A percentile compares a stretch with the other conserved stretches of the same genome.
Conservation (phyloP, 2,113 vertebrate species). For the Cromileptes altivelis region DNA sequence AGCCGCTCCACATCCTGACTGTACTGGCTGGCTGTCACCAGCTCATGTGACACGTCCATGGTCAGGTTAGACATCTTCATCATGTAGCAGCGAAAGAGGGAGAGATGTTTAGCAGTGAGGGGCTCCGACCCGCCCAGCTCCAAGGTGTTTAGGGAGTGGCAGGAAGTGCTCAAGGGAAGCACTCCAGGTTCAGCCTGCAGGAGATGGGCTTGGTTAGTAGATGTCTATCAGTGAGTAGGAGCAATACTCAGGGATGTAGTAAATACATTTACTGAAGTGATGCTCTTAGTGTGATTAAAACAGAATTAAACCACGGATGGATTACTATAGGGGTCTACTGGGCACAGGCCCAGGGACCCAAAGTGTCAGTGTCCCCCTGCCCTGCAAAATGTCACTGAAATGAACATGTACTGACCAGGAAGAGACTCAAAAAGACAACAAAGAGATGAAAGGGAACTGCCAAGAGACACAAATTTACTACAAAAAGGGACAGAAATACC, state of each 20-base stretch:
- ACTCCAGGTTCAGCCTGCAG: background rate
- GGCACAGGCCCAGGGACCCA: no score
- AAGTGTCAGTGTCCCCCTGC: no score
- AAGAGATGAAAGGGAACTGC: no score
- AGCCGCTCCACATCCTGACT: rapidly evolving
- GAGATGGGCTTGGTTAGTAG: background rate
- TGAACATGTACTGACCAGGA: no score
- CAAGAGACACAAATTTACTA: no score
- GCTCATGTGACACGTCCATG: rapidly evolving
- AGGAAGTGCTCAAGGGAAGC: background rate
- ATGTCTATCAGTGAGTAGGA: background rate
- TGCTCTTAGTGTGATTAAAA: background rate
- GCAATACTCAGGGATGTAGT: background rate
- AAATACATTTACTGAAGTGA: background rate
- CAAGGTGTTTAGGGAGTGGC: background rate
- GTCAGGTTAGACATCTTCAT: background rate
- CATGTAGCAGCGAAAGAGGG: conserved; percentile 14
- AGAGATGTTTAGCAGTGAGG: background rate
- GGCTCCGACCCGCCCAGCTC: background rate
- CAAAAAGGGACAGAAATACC: no score
- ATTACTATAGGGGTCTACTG: no score
- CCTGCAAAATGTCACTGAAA: no score
- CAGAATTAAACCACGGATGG: background rate
- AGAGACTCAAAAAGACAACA: no score
- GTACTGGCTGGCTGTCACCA: rapidly evolving